Base-by-base conservation (phyloP, 2,797 vertebrate genomes). In the Galagoides demidoff region DNA sequence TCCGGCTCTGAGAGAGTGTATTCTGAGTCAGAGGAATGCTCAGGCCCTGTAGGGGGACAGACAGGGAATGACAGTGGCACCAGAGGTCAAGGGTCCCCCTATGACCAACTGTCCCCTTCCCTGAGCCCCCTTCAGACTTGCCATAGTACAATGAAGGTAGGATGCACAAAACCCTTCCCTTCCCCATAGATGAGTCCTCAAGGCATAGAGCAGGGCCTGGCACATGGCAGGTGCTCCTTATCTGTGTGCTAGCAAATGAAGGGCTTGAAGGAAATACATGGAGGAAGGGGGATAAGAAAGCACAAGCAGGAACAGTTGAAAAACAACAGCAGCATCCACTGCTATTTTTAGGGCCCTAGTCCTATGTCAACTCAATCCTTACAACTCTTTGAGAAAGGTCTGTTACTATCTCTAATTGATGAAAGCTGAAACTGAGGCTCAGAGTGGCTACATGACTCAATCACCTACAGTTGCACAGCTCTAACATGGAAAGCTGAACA, bases 1-100 rank as follows among this genome's bases (percentile, higher is more conserved):
- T 98, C 97, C 0, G 97, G 97, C 94, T 98, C 97, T 57, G 97
- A 98, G 85, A 97, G 97, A 37, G 97, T 98, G 17, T 98, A 98
- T 14, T 98, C 97, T 0, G 97, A 98, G 89, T 98, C 97, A 27
- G 97, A 98, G 89, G 97, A 97, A 55, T 96, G 97, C 49, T 98
- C 97, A 0, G 97, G 97, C 84, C 97, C 97, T 97, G 77, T 0
- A 23, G 34, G 7, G 23, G 17, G 66, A 43, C 2, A 31, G 34
- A 76, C 0, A 1, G 8, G n/a, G 29, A 73, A 37, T 63, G 23
- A 92, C 23, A 52, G 57, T 0, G 31, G n/a, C 20, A 14, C 90
- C 64, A 85, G 61, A 66, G 31, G 74, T 66, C n/a, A 82, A 43
- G 34, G n/a, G 61, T 64, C n/a, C n/a, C n/a, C n/a, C 89, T 64